Conservation (phyloP, 2,888 invertebrate species). For the Polia nebulosa region DNA sequence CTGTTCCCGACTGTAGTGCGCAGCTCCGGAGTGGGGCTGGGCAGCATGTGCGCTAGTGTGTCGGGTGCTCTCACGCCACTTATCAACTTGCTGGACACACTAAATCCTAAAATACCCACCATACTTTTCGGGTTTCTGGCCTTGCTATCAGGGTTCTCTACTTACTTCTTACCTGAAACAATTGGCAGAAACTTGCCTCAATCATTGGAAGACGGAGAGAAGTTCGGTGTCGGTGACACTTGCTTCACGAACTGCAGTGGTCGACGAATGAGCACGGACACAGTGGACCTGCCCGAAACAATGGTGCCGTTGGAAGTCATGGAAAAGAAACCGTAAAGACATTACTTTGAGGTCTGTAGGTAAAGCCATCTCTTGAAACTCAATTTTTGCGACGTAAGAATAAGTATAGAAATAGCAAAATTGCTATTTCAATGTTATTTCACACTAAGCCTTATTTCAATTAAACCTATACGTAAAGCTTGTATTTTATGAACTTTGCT, state of each 20-base stretch:
- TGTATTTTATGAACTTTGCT: slow-evolving; percentile 42
- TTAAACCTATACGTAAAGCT: slow-evolving; percentile 30
- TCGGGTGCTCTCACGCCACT: slow-evolving; percentile 95
- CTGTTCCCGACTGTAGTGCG: slow-evolving; percentile 96
- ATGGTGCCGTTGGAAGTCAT: slow-evolving; percentile 85
- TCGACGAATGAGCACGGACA: slow-evolving; percentile 81
- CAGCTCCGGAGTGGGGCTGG: slow-evolving; percentile 96
- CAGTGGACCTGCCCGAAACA: slow-evolving; percentile 84
- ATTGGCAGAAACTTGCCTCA: slow-evolving; percentile 95
- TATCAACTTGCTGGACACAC: slow-evolving; percentile 94
- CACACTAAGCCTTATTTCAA: slow-evolving; percentile 11
- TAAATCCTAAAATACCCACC: slow-evolving; percentile 95
- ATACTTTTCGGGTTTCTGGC: slow-evolving; percentile 94
- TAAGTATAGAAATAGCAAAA: slow-evolving; percentile 25
- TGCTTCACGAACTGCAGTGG: slow-evolving; percentile 93
- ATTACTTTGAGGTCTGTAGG: slow-evolving; percentile 33
- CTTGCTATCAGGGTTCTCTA: slow-evolving; percentile 93
- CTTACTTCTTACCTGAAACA: slow-evolving; percentile 95
- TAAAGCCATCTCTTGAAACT: slow-evolving; percentile 31
- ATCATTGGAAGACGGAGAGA: slow-evolving; percentile 95
- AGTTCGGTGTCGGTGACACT: slow-evolving; percentile 95
- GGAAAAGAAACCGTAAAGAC: slow-evolving; percentile 77
- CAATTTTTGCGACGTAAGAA: slow-evolving; percentile 22
- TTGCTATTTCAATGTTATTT: slow-evolving; percentile 17
- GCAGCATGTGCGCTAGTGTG: slow-evolving; percentile 96